A percentile compares a stretch with the other conserved stretches of the same genome.
phyloP scores from a whole-genome alignment of 2,113 vertebrate genomes.

The Rhinolophus ferrumequinum region DNA sequence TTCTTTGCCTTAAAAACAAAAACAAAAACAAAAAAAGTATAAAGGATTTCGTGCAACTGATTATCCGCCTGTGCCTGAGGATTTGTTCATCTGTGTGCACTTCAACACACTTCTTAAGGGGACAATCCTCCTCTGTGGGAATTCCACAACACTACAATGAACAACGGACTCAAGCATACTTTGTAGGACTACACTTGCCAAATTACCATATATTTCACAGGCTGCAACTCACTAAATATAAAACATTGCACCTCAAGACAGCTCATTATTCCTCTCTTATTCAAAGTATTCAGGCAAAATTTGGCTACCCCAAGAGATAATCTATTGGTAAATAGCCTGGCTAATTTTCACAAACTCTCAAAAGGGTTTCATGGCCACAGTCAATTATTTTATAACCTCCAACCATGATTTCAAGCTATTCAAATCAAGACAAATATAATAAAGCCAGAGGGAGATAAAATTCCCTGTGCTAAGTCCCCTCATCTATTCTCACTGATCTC shows the following conservation, averaged over 20 bases:
- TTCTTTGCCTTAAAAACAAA: conserved; percentile 56
- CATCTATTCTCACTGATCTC: neutral
- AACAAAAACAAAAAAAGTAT: neutral
- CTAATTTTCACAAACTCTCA: conserved; percentile 45
- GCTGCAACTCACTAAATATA: neutral
- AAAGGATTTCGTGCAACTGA: conserved; percentile 16
- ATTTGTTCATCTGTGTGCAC: neutral
- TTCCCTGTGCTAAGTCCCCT: neutral
- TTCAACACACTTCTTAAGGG: neutral
- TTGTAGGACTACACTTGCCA: neutral
- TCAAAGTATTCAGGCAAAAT: conserved; percentile 48
- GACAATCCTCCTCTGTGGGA: neutral
- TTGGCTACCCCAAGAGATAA: neutral
- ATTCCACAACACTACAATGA: conserved; percentile 35
- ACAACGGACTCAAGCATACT: conserved; percentile 12
- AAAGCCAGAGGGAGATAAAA: conserved; percentile 1
- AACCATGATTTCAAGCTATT: conserved; percentile 31
- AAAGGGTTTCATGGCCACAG: neutral
- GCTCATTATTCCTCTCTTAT: neutral
- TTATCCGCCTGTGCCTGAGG: neutral
- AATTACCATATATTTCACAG: conserved; percentile 8
- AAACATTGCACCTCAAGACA: conserved; percentile 29
- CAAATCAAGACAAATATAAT: conserved; percentile 48
- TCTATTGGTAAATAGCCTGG: neutral
- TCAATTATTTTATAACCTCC: conserved; percentile 56